These are phyloP conservation scores for Nannoperca obscura DNA, from an alignment of 2,797 vertebrate genomes.

Conservation along the genomic window DNA sequence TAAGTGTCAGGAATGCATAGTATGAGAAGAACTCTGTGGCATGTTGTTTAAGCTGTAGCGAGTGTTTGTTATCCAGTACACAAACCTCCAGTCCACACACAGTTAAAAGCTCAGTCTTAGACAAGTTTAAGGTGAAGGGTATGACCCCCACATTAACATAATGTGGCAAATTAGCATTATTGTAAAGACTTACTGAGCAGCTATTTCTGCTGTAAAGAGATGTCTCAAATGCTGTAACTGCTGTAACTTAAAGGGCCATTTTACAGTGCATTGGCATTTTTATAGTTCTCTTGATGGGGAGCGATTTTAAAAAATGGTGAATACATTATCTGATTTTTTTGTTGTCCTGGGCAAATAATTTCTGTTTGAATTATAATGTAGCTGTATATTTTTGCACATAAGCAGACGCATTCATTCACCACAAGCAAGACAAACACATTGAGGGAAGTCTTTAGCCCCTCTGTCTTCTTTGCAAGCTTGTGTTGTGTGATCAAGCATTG, in stretches of 20 bases:
- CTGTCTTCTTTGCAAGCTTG: too few relatives aligned
- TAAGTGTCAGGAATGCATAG: conserved; percentile 58
- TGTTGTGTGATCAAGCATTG: too few relatives aligned
- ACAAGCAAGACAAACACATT: too few relatives aligned
- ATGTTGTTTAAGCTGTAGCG: conserved; percentile 32
- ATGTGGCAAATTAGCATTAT: conserved; percentile 12
- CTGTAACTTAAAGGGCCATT: neutral
- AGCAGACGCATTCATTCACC: too few relatives aligned
- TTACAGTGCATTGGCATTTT: neutral
- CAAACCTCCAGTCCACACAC: conserved; percentile 4
- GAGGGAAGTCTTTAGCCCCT: too few relatives aligned
- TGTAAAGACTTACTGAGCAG: conserved; percentile 5
- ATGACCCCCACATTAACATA: neutral
- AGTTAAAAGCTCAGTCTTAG: conserved; percentile 32
- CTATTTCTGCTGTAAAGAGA: neutral
- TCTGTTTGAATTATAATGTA: too few relatives aligned
- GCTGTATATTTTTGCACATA: too few relatives aligned
- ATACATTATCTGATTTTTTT: too few relatives aligned
- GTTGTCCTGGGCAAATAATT: too few relatives aligned
- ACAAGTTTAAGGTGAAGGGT: conserved; percentile 33
- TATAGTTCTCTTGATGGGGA: too few relatives aligned
- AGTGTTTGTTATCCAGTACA: conserved; percentile 14
- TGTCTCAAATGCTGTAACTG: neutral
- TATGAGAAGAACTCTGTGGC: conserved; percentile 39
- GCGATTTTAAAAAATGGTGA: too few relatives aligned